Base-by-base conservation (phyloP, 2,888 invertebrate species). In the Ennomos quercinarius region DNA sequence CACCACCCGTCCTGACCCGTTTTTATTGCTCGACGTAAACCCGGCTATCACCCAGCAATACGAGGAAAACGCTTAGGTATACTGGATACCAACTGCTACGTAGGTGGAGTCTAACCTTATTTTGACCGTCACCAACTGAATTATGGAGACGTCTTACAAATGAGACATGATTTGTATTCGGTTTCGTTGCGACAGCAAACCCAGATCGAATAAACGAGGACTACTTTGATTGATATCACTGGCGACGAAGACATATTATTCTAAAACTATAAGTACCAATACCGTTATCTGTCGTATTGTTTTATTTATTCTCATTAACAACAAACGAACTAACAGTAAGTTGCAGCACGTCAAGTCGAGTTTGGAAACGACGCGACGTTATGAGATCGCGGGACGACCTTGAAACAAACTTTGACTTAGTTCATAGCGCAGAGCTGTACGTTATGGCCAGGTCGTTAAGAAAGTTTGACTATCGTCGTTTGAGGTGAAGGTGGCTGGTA, bases 1-100 rank as follows among this genome's bases (percentile, higher is more conserved):
- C 83, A 82, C 81, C 73, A 74, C 76, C 79, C 74, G 78, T 76
- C 77, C 84, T 91, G 91, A 90, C 91, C 91, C 83, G 91, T 89
- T 92, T 90, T 91, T 91, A 91, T 91, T 88, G 85, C 89, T 78
- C 76, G 79, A 89, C 87, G 83, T 89, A 87, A 88, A 86, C 78
- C 81, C 77, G 81, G 84, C 80, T 79, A 85, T 81, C 79, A 76
- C 75, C 80, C 77, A 78, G 84, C 84, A 87, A 87, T 86, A 88
- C 83, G 85, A 87, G 85, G 87, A 89, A 90, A 90, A 89, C 73
- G 81, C 83, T 84, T 84, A 85, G 82, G 82, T 87, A 86, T 81
- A 73, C 46, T 61, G 52, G 86, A 80, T 86, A 85, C n/a, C 80
- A 75, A 78, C 73, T 77, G 80, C 75, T 72, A 79, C 83, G 86